These are phyloP conservation scores for Tenualosa thibaudeaui DNA, from an alignment of 2,797 vertebrate species.

Conservation along the genomic window DNA sequence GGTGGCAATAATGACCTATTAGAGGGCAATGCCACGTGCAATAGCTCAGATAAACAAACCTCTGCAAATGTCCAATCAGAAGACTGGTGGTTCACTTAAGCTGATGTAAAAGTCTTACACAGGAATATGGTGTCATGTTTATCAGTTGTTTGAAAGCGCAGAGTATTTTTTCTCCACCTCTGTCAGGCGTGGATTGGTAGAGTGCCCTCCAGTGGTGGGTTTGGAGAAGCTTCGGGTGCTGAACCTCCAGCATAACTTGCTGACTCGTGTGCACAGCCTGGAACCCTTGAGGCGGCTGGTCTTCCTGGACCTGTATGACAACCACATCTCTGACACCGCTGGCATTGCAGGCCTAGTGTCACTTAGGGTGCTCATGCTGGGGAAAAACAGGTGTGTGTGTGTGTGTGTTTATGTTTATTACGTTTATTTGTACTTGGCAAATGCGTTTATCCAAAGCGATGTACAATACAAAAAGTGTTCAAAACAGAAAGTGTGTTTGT, in stretches of 20 bases:
- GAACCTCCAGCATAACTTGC: conserved; percentile 91
- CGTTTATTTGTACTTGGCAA: too few species aligned
- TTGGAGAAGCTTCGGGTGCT: conserved; percentile 84
- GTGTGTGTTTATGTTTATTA: background rate
- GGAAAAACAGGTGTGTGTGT: conserved; percentile 88
- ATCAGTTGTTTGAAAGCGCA: background rate
- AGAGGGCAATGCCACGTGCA: conserved; percentile 9
- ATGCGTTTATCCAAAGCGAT: too few species aligned
- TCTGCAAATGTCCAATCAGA: background rate
- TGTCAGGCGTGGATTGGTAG: conserved; percentile 80
- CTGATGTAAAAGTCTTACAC: background rate
- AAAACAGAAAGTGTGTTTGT: background rate
- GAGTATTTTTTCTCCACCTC: conserved; percentile 24
- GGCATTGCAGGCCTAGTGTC: conserved; percentile 83
- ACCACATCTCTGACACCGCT: conserved; percentile 87
- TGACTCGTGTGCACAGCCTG: conserved; percentile 85
- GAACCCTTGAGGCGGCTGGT: conserved; percentile 84
- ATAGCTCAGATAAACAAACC: background rate
- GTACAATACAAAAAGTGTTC: too few species aligned
- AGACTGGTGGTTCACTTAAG: background rate
- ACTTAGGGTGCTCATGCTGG: conserved; percentile 87
- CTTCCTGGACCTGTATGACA: conserved; percentile 90
- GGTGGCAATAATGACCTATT: conserved; percentile 67
- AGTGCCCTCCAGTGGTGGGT: conserved; percentile 82
- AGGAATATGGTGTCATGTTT: background rate